A percentile compares a stretch with the other conserved stretches of the same genome.
phyloP scores from a whole-genome alignment of 2,113 vertebrate genomes.

The Xiphophorus couchianus region DNA sequence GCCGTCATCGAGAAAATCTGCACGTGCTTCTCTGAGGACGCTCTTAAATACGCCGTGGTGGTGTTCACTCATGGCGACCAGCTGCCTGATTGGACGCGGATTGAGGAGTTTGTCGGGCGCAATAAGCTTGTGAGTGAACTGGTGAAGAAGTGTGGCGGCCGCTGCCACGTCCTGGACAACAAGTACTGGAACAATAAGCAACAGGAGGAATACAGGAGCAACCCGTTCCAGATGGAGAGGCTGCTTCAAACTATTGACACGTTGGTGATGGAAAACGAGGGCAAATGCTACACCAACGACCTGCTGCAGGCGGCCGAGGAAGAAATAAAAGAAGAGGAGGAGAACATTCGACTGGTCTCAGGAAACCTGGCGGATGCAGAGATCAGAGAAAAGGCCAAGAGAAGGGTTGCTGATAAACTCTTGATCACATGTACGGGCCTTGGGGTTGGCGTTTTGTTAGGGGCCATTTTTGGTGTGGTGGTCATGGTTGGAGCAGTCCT shows the following conservation, averaged over 20 bases:
- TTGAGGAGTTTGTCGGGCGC: conserved; percentile 6
- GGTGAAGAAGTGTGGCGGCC: conserved; percentile 21
- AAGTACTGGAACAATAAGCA: conserved; percentile 22
- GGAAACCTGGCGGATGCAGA: not conserved
- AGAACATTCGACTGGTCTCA: not conserved
- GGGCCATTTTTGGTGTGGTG: not conserved
- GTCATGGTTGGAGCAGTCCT: not conserved
- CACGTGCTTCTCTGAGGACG: not conserved
- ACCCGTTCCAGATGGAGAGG: not conserved
- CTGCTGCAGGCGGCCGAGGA: not conserved
- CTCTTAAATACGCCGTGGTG: not conserved
- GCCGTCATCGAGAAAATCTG: not conserved
- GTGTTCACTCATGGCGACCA: conserved; percentile 16
- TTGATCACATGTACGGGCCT: not conserved
- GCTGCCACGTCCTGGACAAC: conserved; percentile 33
- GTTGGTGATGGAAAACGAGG: not conserved
- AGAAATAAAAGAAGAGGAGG: not conserved
- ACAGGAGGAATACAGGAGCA: not conserved
- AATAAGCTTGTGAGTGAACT: conserved; percentile 2
- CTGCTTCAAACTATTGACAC: not conserved
- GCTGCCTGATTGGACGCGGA: not conserved
- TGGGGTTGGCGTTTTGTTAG: not conserved
- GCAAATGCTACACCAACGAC: conserved; percentile 35
- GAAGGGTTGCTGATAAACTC: not conserved
- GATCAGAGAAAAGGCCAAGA: conserved; percentile 59